Evolutionary conservation across 2,113 vertebrate genomes (phyloP).

Genomic region (Gymnogyps californianus): DNA sequence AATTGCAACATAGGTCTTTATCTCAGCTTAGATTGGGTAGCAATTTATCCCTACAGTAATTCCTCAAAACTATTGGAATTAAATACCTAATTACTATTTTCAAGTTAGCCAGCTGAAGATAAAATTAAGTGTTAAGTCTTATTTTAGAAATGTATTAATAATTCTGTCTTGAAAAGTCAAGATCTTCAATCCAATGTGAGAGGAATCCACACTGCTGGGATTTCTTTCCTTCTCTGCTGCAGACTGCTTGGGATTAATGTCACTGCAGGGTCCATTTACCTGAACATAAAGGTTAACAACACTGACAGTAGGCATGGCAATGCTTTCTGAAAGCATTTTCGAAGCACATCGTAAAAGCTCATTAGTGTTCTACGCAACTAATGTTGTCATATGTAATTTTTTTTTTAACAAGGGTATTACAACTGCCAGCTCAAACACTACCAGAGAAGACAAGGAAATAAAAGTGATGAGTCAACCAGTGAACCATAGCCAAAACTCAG

Average conservation of each 20-base stretch:
- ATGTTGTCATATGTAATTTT: not conserved
- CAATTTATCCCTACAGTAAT: not conserved
- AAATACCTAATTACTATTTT: not conserved
- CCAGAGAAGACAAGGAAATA: not conserved
- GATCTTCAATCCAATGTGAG: fast-evolving
- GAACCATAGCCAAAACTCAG: not conserved
- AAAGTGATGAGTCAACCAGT: not conserved
- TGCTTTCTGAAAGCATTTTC: not conserved
- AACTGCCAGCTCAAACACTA: not conserved
- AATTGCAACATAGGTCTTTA: not conserved
- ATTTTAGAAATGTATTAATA: not conserved
- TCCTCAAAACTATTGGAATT: not conserved
- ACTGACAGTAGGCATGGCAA: not conserved
- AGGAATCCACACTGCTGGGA: not conserved
- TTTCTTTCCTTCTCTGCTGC: not conserved
- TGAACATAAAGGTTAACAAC: not conserved
- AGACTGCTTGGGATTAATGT: not conserved
- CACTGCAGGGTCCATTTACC: not conserved
- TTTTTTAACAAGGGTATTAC: not conserved
- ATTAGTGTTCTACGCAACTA: not conserved
- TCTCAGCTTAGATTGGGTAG: not conserved
- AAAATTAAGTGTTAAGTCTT: not conserved
- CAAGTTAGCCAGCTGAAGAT: not conserved
- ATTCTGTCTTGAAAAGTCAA: not conserved
- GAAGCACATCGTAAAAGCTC: not conserved